Conservation (phyloP, 2,888 invertebrate species). For the Leuctra nigra region DNA sequence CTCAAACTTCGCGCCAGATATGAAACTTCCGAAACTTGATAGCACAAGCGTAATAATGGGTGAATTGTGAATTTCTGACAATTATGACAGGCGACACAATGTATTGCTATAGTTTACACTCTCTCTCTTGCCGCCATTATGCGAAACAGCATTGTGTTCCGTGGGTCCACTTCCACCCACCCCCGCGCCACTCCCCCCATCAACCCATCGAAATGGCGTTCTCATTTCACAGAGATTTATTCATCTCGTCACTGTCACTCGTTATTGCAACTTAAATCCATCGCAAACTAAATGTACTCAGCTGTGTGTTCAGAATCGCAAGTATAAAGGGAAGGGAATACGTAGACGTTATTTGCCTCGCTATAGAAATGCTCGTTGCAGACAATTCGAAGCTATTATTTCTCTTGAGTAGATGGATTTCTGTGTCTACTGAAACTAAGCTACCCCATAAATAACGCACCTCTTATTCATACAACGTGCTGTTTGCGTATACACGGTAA, state of each 20-base stretch:
- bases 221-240: not conserved
- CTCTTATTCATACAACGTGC: not conserved
- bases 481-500: too few species aligned
- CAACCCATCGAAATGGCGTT: not conserved
- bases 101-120: too few species aligned
- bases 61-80: not conserved
- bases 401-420: not conserved
- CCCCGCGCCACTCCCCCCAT: too few species aligned
- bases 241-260: slow-evolving; percentile 4
- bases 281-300: not conserved
- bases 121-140: too few species aligned
- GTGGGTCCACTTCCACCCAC: too few species aligned
- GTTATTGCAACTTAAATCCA: not conserved
- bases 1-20: too few species aligned
- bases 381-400: not conserved
- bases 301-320: not conserved
- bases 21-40: too few species aligned
- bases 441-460: not conserved
- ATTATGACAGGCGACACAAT: not conserved
- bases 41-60: slow-evolving; percentile 14
- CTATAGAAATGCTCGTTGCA: not conserved
- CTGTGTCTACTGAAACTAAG: not conserved
- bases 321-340: not conserved
- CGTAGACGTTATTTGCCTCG: not conserved
- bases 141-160: too few species aligned